phyloP scores from a whole-genome alignment of 2,113 vertebrate genomes.

The Dissostichus mawsoni region DNA sequence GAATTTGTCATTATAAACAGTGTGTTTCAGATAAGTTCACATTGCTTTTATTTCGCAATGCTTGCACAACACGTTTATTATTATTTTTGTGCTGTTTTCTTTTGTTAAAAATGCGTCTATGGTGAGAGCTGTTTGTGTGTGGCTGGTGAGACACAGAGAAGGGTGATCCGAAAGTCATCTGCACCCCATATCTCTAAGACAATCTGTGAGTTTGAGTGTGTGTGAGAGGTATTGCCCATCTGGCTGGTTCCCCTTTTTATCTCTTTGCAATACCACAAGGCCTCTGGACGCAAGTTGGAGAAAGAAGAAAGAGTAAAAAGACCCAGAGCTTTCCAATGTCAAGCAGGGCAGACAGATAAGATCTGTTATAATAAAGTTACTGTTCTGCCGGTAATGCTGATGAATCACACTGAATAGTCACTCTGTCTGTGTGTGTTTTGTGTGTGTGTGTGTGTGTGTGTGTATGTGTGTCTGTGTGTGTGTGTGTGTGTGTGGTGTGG shows the following conservation, averaged over 20 bases:
- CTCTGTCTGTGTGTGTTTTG: constrained; percentile 38
- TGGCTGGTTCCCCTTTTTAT: constrained; percentile 53
- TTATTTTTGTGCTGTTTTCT: not conserved
- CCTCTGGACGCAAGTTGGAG: constrained; percentile 68
- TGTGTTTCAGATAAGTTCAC: not conserved
- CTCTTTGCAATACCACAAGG: constrained; percentile 58
- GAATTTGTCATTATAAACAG: not conserved
- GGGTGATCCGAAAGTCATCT: constrained; percentile 46
- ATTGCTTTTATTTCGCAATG: not conserved
- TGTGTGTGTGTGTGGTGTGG: too few species aligned
- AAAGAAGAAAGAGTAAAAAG: constrained; percentile 62
- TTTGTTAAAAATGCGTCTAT: not conserved
- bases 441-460: not conserved
- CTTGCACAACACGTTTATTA: not conserved
- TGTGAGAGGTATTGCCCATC: constrained; percentile 56
- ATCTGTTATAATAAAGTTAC: constrained; percentile 78
- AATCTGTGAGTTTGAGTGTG: constrained; percentile 39
- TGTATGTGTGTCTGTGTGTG: constrained; percentile 13
- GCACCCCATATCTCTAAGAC: constrained; percentile 47
- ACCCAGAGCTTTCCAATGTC: constrained; percentile 59
- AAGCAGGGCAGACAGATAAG: constrained; percentile 65
- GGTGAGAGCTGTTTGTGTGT: constrained; percentile 1
- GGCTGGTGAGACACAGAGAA: constrained; percentile 27
- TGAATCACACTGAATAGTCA: constrained; percentile 68
- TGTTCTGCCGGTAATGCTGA: constrained; percentile 71